phyloP scores from a whole-genome alignment of 2,797 vertebrate species.

The Catharus ustulatus region DNA sequence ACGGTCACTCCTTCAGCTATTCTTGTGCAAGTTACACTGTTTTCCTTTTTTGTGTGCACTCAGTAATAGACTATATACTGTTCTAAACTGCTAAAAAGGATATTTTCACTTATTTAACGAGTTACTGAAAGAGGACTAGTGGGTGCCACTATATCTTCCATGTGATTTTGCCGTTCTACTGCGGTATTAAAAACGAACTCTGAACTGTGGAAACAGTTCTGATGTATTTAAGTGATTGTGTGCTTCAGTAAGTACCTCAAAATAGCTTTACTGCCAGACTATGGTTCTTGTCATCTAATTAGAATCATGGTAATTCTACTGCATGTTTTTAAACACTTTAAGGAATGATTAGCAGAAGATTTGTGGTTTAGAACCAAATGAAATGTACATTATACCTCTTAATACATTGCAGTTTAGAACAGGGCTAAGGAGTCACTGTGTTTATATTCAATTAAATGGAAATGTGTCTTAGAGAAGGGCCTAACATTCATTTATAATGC shows the following conservation, averaged over 20 bases:
- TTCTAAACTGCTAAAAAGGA: not conserved
- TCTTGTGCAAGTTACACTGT: not conserved
- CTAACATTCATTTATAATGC: not conserved
- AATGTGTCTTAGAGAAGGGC: not conserved
- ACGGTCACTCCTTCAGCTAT: not conserved
- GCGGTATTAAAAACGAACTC: not conserved
- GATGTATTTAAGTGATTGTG: not conserved
- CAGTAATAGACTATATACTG: not conserved
- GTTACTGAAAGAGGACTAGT: not conserved
- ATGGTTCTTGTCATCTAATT: slow-evolving; percentile 49
- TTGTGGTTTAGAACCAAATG: slow-evolving; percentile 38
- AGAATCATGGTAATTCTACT: slow-evolving; percentile 28
- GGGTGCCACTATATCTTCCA: not conserved
- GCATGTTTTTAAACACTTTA: slow-evolving; percentile 34
- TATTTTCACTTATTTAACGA: not conserved
- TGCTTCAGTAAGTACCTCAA: slow-evolving; percentile 1
- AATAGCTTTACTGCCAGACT: slow-evolving; percentile 23
- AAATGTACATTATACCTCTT: not conserved
- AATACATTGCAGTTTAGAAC: not conserved
- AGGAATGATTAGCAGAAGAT: slow-evolving; percentile 50
- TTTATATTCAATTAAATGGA: not conserved
- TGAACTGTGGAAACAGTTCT: slow-evolving; percentile 6
- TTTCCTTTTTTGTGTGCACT: not conserved
- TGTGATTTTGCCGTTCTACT: slow-evolving; percentile 15
- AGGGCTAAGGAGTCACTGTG: not conserved